Conservation (phyloP, 2,113 vertebrate species). For the Micromys minutus region DNA sequence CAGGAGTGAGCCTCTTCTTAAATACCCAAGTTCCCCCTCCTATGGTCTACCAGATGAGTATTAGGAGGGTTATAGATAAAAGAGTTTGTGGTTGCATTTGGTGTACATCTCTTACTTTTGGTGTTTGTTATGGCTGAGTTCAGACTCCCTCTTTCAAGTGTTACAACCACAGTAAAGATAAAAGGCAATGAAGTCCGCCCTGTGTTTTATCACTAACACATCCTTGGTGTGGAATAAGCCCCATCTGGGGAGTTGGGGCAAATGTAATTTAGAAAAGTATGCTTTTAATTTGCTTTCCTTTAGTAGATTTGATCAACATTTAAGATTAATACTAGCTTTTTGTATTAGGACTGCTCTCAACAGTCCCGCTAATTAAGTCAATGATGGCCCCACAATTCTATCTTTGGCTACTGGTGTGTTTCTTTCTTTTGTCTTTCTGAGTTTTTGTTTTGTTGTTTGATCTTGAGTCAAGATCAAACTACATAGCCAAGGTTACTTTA, state of each 20-base stretch:
- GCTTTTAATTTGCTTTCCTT: constrained; percentile 8
- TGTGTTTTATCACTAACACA: background rate
- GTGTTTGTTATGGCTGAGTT: constrained; percentile 31
- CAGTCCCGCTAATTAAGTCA: background rate
- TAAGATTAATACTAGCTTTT: background rate
- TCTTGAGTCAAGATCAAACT: background rate
- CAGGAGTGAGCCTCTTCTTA: background rate
- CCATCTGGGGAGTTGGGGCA: background rate
- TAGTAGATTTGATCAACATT: background rate
- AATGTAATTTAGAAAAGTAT: background rate
- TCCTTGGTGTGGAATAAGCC: background rate
- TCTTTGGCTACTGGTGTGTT: background rate
- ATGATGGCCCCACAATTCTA: background rate
- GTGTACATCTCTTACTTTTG: background rate
- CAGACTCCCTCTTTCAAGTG: background rate
- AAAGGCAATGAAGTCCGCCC: background rate
- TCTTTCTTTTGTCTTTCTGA: background rate
- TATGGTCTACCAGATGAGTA: background rate
- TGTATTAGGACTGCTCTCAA: background rate
- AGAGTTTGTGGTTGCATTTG: background rate
- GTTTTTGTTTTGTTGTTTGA: background rate
- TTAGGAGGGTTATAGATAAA: background rate
- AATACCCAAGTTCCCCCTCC: background rate
- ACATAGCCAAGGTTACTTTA: background rate
- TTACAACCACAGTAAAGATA: background rate